Evolutionary conservation across 1,140 invertebrate genomes (phyloP), one percentile per base, ranked within the genome.

Genomic region (Drosophila kikkawai): DNA sequence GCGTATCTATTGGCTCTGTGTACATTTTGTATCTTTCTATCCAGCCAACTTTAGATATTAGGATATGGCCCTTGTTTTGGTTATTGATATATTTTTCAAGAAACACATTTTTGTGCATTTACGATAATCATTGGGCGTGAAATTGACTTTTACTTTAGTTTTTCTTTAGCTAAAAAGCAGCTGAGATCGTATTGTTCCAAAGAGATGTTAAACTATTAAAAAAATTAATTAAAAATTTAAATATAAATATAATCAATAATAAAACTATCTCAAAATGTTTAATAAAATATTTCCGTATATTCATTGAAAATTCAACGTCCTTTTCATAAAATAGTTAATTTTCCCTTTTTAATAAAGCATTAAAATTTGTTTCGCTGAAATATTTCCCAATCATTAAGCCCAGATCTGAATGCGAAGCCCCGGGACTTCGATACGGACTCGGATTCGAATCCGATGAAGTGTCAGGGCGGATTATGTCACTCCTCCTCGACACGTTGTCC

Each of bases 401-500:
- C 15, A 29, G 34, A 32, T 12, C 12, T 26, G 53, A 34, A 17
- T 4, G 1, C n/a, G 5, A 39, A 11, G 22, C 4, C n/a, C 17
- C 19, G 15, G 45, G 4, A 57, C n/a, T 61, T 34, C 13, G 4
- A 36, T 12, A 13, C 22, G 26, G 17, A 65, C 34, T n/a, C 29
- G 6, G 13, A 45, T 57, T 11, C 32, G 12, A 19, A 45, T 42
- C 44, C 29, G 45, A 44, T 29, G 29, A 86, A 82, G 84, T 87
- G 83, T 87, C 83, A 80, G 22, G 15, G 26, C 26, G 58, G 71
- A 87, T 87, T 82, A 77, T 67, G 76, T 87, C 68, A 73, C 56
- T 71, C 34, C n/a, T 47, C 4, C 32, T 55, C 39, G n/a, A 26
- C 12, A 29, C 17, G 17, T 13, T 60, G 71, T 76, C 48, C 67